Evolutionary conservation across 92 coral and sea anemone genomes (phyloP).

Genomic region (Actinostola sp.): DNA sequence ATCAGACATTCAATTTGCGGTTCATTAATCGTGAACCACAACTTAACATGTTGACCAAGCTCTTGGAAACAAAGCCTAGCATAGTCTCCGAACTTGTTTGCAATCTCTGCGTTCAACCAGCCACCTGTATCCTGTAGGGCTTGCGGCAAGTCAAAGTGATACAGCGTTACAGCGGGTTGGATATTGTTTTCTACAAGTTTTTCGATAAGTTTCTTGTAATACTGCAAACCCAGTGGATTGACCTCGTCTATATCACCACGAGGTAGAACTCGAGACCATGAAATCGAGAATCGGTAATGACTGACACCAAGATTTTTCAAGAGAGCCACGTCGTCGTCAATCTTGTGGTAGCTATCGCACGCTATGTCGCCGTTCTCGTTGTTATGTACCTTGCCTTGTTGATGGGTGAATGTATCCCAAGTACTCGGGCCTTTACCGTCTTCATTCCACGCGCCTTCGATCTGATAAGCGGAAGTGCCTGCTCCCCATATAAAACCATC

Average conservation of each 20-base stretch:
- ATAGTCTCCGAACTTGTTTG: constrained; percentile 70
- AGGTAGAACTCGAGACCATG: constrained; percentile 85
- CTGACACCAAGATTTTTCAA: constrained; percentile 70
- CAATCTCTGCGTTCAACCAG: constrained; percentile 70
- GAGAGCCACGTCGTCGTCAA: constrained; percentile 69
- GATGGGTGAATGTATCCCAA: constrained; percentile 64
- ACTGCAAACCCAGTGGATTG: constrained; percentile 60
- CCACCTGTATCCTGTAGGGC: too few species aligned
- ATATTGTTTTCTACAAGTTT: constrained; percentile 62
- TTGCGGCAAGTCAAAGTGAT: constrained; percentile 80
- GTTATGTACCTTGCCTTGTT: constrained; percentile 25
- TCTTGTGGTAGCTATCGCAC: constrained; percentile 83
- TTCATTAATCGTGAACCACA: constrained; percentile 82
- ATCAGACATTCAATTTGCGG: constrained; percentile 75
- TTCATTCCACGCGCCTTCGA: constrained; percentile 76
- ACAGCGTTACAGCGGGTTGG: constrained; percentile 74
- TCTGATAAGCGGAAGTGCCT: constrained; percentile 71
- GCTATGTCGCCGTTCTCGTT: constrained; percentile 75
- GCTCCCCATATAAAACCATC: constrained; percentile 69
- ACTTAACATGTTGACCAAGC: constrained; percentile 71
- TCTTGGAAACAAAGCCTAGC: constrained; percentile 74
- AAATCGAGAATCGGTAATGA: constrained; percentile 75
- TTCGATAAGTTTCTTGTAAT: constrained; percentile 70
- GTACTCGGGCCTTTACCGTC: constrained; percentile 72
- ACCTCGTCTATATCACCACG: constrained; percentile 69